These are phyloP conservation scores for Sarcophaga subvicina DNA, from an alignment of 2,888 invertebrate genomes.

Conservation along the genomic window DNA sequence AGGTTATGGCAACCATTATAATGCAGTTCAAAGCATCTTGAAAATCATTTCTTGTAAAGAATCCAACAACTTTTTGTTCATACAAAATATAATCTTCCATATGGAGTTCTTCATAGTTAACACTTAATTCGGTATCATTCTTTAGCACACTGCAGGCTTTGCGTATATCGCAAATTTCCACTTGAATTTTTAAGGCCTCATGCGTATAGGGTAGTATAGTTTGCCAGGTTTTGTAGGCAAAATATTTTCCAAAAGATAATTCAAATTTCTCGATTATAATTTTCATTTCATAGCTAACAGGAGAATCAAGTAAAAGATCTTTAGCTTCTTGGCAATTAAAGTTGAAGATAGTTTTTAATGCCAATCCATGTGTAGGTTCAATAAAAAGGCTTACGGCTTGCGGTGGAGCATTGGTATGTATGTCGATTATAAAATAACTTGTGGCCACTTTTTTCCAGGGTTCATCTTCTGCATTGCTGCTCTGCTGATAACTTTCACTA, in stretches of 20 bases:
- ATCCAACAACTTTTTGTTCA: conserved; percentile 42
- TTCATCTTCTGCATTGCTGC: not conserved
- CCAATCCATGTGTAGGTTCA: conserved; percentile 54
- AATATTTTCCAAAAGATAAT: conserved; percentile 65
- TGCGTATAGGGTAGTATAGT: conserved; percentile 58
- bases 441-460: conserved; percentile 62
- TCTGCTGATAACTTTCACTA: conserved; percentile 16
- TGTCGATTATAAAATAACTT: conserved; percentile 64
- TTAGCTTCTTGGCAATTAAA: conserved; percentile 64
- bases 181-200: conserved; percentile 34
- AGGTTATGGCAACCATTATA: conserved; percentile 54
- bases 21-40: conserved; percentile 54
- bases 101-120: conserved; percentile 51
- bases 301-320: conserved; percentile 66
- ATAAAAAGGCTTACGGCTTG: conserved; percentile 45
- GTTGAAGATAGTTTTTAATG: conserved; percentile 64
- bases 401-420: conserved; percentile 68
- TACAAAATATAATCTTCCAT: conserved; percentile 48
- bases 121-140: conserved; percentile 42
- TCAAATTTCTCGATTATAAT: conserved; percentile 49
- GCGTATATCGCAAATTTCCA: conserved; percentile 68
- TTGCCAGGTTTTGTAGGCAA: conserved; percentile 67
- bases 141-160: conserved; percentile 61
- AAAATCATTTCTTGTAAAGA: conserved; percentile 60
- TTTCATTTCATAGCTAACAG: conserved; percentile 67